A percentile compares a stretch with the other conserved stretches of the same genome.
These are phyloP conservation scores for Andrena bicolor DNA, from an alignment of 2,888 invertebrate genomes.

Conservation along the genomic window DNA sequence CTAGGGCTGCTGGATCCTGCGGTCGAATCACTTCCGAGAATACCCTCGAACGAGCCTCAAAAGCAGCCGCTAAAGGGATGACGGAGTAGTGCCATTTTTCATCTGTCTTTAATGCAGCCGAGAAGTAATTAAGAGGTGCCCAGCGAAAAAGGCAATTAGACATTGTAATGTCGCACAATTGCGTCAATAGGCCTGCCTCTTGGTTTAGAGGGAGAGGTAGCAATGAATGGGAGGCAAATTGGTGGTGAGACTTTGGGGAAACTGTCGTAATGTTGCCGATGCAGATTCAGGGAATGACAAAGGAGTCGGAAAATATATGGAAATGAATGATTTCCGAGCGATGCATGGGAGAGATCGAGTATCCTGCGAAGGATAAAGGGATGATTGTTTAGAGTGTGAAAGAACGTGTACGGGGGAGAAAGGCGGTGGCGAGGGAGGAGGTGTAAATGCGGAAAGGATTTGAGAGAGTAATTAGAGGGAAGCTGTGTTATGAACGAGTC, in stretches of 20 bases:
- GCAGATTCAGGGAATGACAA: neutral
- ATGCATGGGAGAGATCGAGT: slow-evolving; percentile 4
- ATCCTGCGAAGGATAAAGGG: slow-evolving; percentile 1
- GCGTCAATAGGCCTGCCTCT: neutral
- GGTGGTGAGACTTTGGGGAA: neutral
- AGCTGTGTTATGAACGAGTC: slow-evolving; percentile 56
- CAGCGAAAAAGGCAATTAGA: slow-evolving; percentile 50
- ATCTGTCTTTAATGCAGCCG: slow-evolving; percentile 58
- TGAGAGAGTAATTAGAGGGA: slow-evolving; percentile 56
- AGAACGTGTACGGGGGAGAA: slow-evolving; percentile 12
- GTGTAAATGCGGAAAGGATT: slow-evolving; percentile 59
- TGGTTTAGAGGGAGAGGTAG: neutral
- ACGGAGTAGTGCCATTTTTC: slow-evolving; percentile 60
- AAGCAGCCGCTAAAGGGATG: slow-evolving; percentile 58
- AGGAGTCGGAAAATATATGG: neutral
- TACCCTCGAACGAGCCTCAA: slow-evolving; percentile 50
- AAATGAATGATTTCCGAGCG: neutral
- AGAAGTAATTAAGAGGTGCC: slow-evolving; percentile 59
- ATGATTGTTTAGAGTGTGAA: slow-evolving; percentile 32
- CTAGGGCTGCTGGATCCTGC: slow-evolving; percentile 38
- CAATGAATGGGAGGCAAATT: slow-evolving; percentile 20
- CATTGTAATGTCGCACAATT: slow-evolving; percentile 33
- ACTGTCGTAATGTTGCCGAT: neutral
- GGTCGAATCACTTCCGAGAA: slow-evolving; percentile 55
- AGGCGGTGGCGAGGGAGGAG: slow-evolving; percentile 30